Conservation (phyloP, 2,888 invertebrate genomes). For the Chaetoderma sp. region DNA sequence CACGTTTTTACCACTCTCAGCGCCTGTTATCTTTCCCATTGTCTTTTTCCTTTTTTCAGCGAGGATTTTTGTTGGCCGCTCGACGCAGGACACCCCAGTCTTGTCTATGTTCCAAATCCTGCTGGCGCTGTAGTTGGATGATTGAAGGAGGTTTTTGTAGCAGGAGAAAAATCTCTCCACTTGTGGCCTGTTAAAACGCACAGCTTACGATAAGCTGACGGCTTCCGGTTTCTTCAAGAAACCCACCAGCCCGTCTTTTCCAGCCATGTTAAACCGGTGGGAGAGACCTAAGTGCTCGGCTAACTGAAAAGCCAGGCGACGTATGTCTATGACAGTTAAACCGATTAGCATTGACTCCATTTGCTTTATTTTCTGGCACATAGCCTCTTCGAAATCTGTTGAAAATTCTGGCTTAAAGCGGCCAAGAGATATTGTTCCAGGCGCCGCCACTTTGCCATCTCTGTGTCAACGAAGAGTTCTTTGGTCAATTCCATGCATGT, state of each 20-base stretch:
- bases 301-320: conserved; percentile 31
- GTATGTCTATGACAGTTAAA: conserved; percentile 23
- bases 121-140: not conserved
- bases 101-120: conserved; percentile 34
- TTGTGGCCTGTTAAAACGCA: conserved; percentile 30
- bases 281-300: conserved; percentile 20
- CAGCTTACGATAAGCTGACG: conserved; percentile 29
- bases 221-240: conserved; percentile 26
- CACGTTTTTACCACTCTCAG: conserved; percentile 29
- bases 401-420: not conserved
- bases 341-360: conserved; percentile 29
- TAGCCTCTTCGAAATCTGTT: not conserved
- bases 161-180: conserved; percentile 28
- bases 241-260: conserved; percentile 33
- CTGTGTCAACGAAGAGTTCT: not conserved
- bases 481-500: too few species aligned
- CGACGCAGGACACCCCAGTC: conserved; percentile 28
- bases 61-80: conserved; percentile 26
- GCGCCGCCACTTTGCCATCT: not conserved
- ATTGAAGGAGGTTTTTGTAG: not conserved
- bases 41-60: conserved; percentile 17
- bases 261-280: conserved; percentile 32
- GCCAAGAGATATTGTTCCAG: not conserved
- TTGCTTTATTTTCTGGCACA: conserved; percentile 7
- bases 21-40: conserved; percentile 24